These are phyloP conservation scores for Nothobranchius kuhntae DNA, from an alignment of 2,113 vertebrate genomes.

Conservation along the genomic window DNA sequence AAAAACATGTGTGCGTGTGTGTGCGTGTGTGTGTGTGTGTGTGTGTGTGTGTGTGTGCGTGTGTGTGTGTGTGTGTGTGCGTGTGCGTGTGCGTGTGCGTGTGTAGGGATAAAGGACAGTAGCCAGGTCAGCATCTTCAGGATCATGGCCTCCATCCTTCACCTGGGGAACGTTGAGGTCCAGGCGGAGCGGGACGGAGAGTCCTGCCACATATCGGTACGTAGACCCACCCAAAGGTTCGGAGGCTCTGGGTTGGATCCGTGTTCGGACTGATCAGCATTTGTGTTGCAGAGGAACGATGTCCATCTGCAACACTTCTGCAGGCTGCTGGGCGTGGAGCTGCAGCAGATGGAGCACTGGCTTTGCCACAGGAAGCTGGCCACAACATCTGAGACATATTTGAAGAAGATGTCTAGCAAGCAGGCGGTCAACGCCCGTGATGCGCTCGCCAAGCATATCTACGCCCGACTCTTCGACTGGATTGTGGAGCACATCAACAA, in stretches of 20 bases:
- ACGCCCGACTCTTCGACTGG: slow-evolving; percentile 91
- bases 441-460: slow-evolving; percentile 94
- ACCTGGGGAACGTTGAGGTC: slow-evolving; percentile 90
- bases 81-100: background rate
- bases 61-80: too few species aligned
- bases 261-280: background rate
- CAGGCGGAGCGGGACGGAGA: slow-evolving; percentile 82
- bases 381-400: slow-evolving; percentile 88
- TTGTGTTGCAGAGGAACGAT: slow-evolving; percentile 78
- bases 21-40: too few species aligned
- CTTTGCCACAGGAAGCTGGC: slow-evolving; percentile 90
- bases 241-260: too few species aligned
- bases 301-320: slow-evolving; percentile 86
- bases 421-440: slow-evolving; percentile 86
- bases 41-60: too few species aligned
- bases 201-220: slow-evolving; percentile 83
- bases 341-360: slow-evolving; percentile 93
- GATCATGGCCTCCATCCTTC: slow-evolving; percentile 91
- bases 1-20: too few species aligned
- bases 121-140: slow-evolving; percentile 89
- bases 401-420: slow-evolving; percentile 86
- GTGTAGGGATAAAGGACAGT: slow-evolving; percentile 87
- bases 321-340: slow-evolving; percentile 86
- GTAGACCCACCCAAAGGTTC: slow-evolving; percentile 19
- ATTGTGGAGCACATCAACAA: slow-evolving; percentile 91